These are phyloP conservation scores for Torymus texanus DNA, from an alignment of 2,888 invertebrate species.

Conservation along the genomic window DNA sequence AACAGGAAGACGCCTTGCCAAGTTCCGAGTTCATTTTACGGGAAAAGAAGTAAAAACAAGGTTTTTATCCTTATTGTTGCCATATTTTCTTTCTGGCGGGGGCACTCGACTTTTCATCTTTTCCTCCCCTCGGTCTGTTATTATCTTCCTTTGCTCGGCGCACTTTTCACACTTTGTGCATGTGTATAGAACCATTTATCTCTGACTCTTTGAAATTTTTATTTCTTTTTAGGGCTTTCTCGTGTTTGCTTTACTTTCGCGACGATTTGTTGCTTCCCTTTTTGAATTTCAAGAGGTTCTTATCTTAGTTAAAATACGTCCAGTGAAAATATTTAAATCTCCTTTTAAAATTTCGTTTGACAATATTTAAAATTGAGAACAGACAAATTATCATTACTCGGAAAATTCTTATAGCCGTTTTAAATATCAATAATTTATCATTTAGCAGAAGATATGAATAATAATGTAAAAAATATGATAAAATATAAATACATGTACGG, in stretches of 20 bases:
- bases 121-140: conserved; percentile 27
- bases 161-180: conserved; percentile 41
- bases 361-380: not conserved
- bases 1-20: conserved; percentile 7
- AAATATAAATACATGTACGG: no score
- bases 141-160: conserved; percentile 39
- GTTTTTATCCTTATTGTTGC: conserved; percentile 26
- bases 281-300: not conserved
- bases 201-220: conserved; percentile 10
- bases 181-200: conserved; percentile 29
- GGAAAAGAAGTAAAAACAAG: conserved; percentile 10
- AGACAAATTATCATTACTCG: no score
- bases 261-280: conserved; percentile 15
- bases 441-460: no score
- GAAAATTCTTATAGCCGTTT: no score
- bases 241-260: conserved; percentile 7
- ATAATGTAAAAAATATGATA: no score
- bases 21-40: conserved; percentile 20
- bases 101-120: conserved; percentile 43
- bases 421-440: no score
- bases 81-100: conserved; percentile 30
- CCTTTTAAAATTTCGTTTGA: not conserved
- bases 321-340: not conserved
- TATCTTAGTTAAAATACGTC: not conserved
- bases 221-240: conserved; percentile 15